These are phyloP conservation scores for Cherax quadricarinatus DNA, from an alignment of 1,140 invertebrate genomes.

Conservation along the genomic window DNA sequence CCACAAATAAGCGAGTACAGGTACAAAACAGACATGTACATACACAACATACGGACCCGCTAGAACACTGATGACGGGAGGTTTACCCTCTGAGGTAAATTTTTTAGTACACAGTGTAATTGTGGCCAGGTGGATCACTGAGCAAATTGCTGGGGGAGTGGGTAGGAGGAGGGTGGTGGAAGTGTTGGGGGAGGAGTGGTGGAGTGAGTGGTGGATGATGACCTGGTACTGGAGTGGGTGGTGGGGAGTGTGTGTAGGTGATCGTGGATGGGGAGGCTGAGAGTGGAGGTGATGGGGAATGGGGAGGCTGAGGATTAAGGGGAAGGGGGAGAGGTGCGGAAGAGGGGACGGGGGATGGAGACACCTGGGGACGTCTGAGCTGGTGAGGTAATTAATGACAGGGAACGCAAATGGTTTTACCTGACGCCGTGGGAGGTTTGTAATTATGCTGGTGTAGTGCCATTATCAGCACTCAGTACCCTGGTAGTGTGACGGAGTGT, in stretches of 20 bases:
- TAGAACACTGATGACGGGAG: neutral
- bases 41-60: neutral
- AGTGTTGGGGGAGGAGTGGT: neutral
- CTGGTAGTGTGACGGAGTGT: neutral
- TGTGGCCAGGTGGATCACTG: neutral
- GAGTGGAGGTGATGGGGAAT: neutral
- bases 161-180: neutral
- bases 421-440: conserved; percentile 33
- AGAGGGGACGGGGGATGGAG: neutral
- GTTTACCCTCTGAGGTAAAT: neutral
- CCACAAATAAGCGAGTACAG: too few species aligned
- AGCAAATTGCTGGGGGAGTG: neutral
- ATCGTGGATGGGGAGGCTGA: neutral
- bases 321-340: neutral
- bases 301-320: neutral
- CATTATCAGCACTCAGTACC: conserved; percentile 17
- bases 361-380: neutral
- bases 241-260: neutral
- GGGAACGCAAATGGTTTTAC: conserved; percentile 50
- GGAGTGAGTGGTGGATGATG: neutral
- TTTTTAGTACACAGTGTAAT: neutral
- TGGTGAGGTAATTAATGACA: neutral
- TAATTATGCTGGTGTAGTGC: conserved; percentile 20
- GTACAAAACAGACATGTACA: neutral
- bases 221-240: neutral